Evolutionary conservation across 2,797 vertebrate species (phyloP), one percentile per base, ranked within the genome.

Genomic region (Schizothorax lantsangensis): DNA sequence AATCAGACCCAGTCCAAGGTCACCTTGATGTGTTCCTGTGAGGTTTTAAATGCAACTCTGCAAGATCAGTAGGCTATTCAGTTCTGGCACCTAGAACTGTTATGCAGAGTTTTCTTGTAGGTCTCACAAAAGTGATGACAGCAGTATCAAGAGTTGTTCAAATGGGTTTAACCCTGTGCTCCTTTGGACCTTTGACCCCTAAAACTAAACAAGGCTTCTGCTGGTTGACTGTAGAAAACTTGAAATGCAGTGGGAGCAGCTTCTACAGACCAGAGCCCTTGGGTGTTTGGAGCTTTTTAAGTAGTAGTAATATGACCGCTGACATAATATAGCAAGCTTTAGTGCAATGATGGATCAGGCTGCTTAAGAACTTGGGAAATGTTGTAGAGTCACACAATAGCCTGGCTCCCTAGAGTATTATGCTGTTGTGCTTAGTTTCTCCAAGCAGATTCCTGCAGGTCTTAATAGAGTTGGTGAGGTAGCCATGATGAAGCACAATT

Each of bases 181-280:
- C 62, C 43, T 11, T 80, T 43, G 17, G 79, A 80, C 40, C 59
- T 81, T 81, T 81, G 17, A 81, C 79, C 64, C 26, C 79, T 79
- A 3, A 69, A 81, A n/a, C 43, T 10, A 23, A 69, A 81, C 64
- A 23, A 69, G 59, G 19, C 59, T 7, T 81, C 57, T 64, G 59
- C 38, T 21, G 38, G 57, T 26, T 66, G n/a, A 66, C 26, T 66
- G 17, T 66, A 45, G 26, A 6, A 26, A 81, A 47, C 40, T 66
- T 47, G 9, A 81, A 43, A 81, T 21, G 64, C 64, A 79, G 15
- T n/a, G 54, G 38, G 77, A 62, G 23, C 23, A 26, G 33, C 49
- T 78, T 57, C 19, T 78, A 57, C 49, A 57, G 21, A 57, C 49
- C 49, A 77, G 36, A 40, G 21, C 38, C 36, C 54, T 36, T 40